Conservation (phyloP, 1,140 invertebrate species). For the Drosophila sucinea region DNA sequence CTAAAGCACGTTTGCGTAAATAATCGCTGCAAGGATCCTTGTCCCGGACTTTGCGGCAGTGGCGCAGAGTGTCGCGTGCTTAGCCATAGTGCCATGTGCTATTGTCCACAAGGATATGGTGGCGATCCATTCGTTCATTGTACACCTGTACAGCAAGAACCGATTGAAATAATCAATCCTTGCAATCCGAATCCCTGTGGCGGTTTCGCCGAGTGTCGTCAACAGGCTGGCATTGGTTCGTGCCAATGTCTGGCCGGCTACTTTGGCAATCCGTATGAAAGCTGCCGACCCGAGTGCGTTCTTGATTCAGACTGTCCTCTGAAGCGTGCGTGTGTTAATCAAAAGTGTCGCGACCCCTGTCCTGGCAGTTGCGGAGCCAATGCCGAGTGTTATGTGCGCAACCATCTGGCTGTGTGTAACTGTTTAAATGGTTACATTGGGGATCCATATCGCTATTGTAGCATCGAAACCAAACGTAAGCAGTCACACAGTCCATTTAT, state of each 20-base stretch:
- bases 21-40: slow-evolving; percentile 89
- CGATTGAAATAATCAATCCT: slow-evolving; percentile 81
- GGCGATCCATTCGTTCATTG: slow-evolving; percentile 89
- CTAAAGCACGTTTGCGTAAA: slow-evolving; percentile 86
- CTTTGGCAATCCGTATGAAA: slow-evolving; percentile 85
- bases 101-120: slow-evolving; percentile 86
- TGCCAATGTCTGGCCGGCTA: slow-evolving; percentile 84
- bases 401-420: slow-evolving; percentile 89
- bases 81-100: slow-evolving; percentile 90
- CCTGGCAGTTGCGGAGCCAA: slow-evolving; percentile 86
- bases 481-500: background rate
- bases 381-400: slow-evolving; percentile 89
- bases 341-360: slow-evolving; percentile 86
- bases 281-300: slow-evolving; percentile 86
- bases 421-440: slow-evolving; percentile 88
- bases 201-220: slow-evolving; percentile 84
- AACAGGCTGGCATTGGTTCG: slow-evolving; percentile 82
- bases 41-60: slow-evolving; percentile 89
- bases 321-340: slow-evolving; percentile 84
- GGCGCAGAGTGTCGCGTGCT: slow-evolving; percentile 89
- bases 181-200: slow-evolving; percentile 86
- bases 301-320: slow-evolving; percentile 85
- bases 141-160: slow-evolving; percentile 78
- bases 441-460: slow-evolving; percentile 87
- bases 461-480: slow-evolving; percentile 70